A percentile compares a stretch with the other conserved stretches of the same genome.
phyloP scores from a whole-genome alignment of 2,113 vertebrate species.

The Triplophysa rosa region DNA sequence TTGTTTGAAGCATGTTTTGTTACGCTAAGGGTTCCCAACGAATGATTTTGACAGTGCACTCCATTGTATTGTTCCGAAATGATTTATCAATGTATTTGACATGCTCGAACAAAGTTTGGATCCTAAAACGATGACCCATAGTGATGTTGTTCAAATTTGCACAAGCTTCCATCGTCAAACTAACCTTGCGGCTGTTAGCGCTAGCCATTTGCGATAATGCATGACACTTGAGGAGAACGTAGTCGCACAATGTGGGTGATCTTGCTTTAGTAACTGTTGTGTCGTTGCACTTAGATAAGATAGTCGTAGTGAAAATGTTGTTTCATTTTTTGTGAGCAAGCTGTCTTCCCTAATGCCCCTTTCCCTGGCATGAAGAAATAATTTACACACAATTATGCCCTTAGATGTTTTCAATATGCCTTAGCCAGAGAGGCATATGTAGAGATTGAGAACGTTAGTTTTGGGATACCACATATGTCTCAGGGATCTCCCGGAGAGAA shows the following conservation, averaged over 20 bases:
- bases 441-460: conserved; percentile 53
- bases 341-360: conserved; percentile 51
- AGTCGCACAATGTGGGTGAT: conserved; percentile 59
- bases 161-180: conserved; percentile 33
- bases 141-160: conserved; percentile 23
- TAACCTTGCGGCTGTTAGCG: conserved; percentile 55
- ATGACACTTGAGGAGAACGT: conserved; percentile 65
- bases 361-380: conserved; percentile 40
- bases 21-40: conserved; percentile 2
- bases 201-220: conserved; percentile 62
- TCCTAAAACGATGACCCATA: conserved; percentile 2
- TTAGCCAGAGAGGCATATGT: conserved; percentile 55
- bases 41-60: neutral
- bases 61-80: conserved; percentile 19
- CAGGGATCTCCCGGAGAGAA: conserved; percentile 75
- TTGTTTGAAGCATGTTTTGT: conserved; percentile 17
- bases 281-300: conserved; percentile 65
- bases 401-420: conserved; percentile 59
- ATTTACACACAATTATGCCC: conserved; percentile 43
- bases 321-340: conserved; percentile 63
- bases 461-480: conserved; percentile 69
- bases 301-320: conserved; percentile 61
- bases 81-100: neutral
- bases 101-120: conserved; percentile 16
- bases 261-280: conserved; percentile 63